Conservation (phyloP, 2,888 invertebrate genomes). For the Colletes collaris region DNA sequence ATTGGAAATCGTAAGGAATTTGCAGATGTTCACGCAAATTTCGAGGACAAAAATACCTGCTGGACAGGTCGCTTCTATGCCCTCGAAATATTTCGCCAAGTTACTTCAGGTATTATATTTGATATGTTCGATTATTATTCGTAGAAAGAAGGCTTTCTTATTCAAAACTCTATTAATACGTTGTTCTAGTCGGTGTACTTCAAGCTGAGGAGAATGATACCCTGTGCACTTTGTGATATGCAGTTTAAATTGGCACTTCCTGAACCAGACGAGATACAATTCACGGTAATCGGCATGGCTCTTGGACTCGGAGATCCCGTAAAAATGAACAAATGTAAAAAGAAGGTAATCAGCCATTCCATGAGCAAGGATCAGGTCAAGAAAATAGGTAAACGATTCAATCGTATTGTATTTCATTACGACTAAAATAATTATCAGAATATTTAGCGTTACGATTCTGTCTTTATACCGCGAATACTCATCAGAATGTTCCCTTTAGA, state of each 20-base stretch:
- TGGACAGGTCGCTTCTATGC: constrained; percentile 83
- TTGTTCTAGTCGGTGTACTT: constrained; percentile 89
- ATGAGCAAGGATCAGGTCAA: constrained; percentile 71
- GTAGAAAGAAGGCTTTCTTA: neutral
- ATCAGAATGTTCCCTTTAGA: constrained; percentile 80
- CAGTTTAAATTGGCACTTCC: constrained; percentile 93
- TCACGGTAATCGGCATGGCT: constrained; percentile 91
- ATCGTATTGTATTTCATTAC: neutral
- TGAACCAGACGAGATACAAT: constrained; percentile 91
- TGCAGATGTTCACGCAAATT: constrained; percentile 92
- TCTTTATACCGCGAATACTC: neutral
- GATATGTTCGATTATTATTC: neutral
- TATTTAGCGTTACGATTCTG: neutral
- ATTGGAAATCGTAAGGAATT: constrained; percentile 87
- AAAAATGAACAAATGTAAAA: constrained; percentile 83
- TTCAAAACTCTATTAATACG: neutral
- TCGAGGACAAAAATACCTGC: constrained; percentile 86
- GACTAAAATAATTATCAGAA: neutral
- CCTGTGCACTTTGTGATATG: constrained; percentile 92
- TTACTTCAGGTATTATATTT: constrained; percentile 83
- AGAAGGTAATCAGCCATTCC: constrained; percentile 65
- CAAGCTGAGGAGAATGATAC: constrained; percentile 94
- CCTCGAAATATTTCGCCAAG: constrained; percentile 84
- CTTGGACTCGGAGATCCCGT: constrained; percentile 88
- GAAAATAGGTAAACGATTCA: constrained; percentile 65